Evolutionary conservation across 2,797 vertebrate species (phyloP), one percentile per base, ranked within the genome.

Genomic region (Miichthys miiuy): DNA sequence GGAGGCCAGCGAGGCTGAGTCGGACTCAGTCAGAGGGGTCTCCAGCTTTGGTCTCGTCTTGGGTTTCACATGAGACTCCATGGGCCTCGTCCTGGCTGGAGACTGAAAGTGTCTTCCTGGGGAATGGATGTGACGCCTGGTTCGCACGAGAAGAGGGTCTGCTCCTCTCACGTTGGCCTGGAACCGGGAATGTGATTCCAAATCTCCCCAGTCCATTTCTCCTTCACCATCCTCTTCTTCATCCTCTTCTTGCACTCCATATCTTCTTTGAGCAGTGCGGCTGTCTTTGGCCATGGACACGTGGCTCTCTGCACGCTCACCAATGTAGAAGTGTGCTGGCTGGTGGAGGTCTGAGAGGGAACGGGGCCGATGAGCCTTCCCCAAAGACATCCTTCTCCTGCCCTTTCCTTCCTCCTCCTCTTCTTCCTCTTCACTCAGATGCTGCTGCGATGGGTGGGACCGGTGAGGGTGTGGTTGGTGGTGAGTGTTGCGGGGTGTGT

Each of bases 1-100:
- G 61, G 98, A 99, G 8, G 95, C 96, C 12, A 95, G 75, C 0
- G 97, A 98, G 30, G 95, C 61, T 0, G 98, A 97, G 82, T 98
- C 98, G 0, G 97, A 99, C 74, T 99, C 98, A 0, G 96, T 97
- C 62, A 95, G 86, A 3, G 95, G 93, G 0, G 94, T 94, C 51
- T 97, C 95, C 1, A 90, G 72, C 84, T 95, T 95, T 8, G 93
- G 93, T 64, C 94, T 96, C 5, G 84, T 72, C 84, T 95, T 96
- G 17, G 94, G 84, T 90, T 96, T 96, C 58, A 86, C 79, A 0
- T 92, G 88, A 2, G 83, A 81, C 81, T 95, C 96, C 1, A 81
- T 63, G 3, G 92, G 94, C 62, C 80, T 92, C 47, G 72, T 77
- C 63, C 54, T 67, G 34, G 82, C 64, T 0, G 83, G 86, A 38